Evolutionary conservation across 1,140 invertebrate species (phyloP), one percentile per base, ranked within the genome.

Genomic region (Alviniconcha marisindica): DNA sequence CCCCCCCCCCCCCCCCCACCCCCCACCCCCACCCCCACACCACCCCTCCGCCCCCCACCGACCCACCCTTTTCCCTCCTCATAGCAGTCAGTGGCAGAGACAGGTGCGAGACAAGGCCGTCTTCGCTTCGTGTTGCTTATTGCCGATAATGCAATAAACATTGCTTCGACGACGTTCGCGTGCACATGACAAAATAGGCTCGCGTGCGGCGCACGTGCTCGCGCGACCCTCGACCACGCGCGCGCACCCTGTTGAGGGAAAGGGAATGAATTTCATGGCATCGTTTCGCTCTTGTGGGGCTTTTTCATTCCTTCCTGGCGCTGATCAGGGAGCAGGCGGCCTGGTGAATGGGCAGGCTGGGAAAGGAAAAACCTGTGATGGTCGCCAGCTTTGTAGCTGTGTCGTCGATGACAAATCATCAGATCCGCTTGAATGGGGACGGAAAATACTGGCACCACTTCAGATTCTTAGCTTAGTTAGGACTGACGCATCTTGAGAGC

Each of bases 111-210:
- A 28, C 28, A 40, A 21, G 31, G 12, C 63, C 10, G 10, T 31
- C 63, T 31, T 3, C 33, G 28, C n/a, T 36, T 24, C 28, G 71
- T 28, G 71, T 31, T 28, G 69, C 56, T 60, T 80, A 36, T 69
- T 42, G 56, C 56, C 60, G 56, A 31, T 80, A 80, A 80, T 69
- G 78, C 60, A 80, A 69, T 80, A 63, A 80, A 80, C 78, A 66
- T 80, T 80, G 78, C 56, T 80, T 15, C 78, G 36, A 66, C 78
- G 78, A 66, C 78, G 56, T n/a, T 66, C 36, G 56, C 78, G 78
- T 28, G 78, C 60, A 36, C 60, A 38, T n/a, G 78, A 80, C 78
- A 80, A 80, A 80, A 63, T 60, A 66, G 24, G 78, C 78, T 42
- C 78, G 78, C 78, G 78, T 80, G 78, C 78, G 18, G 60, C 60